A percentile compares a stretch with the other conserved stretches of the same genome.
These are phyloP conservation scores for Leucoraja erinaceus DNA, from an alignment of 2,113 vertebrate genomes.

Conservation along the genomic window DNA sequence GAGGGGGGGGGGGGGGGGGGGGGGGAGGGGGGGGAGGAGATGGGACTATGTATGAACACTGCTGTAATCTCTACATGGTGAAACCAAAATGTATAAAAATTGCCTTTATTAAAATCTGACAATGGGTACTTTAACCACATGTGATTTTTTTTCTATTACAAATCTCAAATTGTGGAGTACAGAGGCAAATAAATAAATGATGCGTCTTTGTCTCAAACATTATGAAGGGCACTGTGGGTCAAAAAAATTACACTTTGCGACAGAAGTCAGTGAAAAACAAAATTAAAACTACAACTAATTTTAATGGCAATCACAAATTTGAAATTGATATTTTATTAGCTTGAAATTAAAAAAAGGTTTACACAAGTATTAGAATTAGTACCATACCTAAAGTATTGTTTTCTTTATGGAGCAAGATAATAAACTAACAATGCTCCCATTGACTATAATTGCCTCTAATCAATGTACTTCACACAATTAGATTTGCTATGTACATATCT, in stretches of 20 bases:
- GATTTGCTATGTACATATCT: conserved; percentile 42
- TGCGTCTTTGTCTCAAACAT: too few relatives aligned
- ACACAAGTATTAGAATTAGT: conserved; percentile 30
- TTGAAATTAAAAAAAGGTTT: conserved; percentile 27
- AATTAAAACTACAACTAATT: not conserved
- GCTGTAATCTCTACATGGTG: too few relatives aligned
- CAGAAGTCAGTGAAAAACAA: not conserved
- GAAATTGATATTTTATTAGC: conserved; percentile 10
- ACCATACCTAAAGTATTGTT: conserved; percentile 40
- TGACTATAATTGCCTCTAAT: conserved; percentile 36
- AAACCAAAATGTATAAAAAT: too few relatives aligned
- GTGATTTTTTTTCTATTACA: too few relatives aligned
- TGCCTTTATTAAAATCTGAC: too few relatives aligned
- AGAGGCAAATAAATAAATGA: too few relatives aligned
- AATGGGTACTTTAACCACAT: too few relatives aligned
- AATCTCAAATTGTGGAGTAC: too few relatives aligned
- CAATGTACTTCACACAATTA: conserved; percentile 43
- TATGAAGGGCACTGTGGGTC: too few relatives aligned
- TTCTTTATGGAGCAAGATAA: conserved; percentile 41
- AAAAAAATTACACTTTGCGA: not conserved
- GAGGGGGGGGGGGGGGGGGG: too few relatives aligned
- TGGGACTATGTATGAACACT: too few relatives aligned
- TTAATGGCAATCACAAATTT: not conserved
- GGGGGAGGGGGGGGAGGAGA: too few relatives aligned
- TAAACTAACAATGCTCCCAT: conserved; percentile 33